phyloP scores from a whole-genome alignment of 2,888 invertebrate species.

The Zaprionus obscuricornis region DNA sequence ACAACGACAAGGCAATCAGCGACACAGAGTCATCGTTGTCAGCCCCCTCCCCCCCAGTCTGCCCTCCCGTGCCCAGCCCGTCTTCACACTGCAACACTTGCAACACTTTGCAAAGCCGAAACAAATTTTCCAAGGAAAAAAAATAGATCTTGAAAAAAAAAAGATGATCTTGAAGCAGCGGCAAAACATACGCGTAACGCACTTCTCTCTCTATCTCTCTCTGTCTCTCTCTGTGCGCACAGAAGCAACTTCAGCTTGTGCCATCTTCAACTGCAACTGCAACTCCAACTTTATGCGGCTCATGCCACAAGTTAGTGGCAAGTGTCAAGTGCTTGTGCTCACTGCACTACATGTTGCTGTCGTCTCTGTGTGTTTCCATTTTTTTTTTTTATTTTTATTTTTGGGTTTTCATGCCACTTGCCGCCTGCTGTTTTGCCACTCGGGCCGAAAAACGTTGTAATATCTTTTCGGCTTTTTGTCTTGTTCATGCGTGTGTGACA shows the following conservation, averaged over 20 bases:
- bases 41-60: too few relatives aligned
- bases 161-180: constrained; percentile 55
- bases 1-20: constrained; percentile 75
- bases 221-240: too few relatives aligned
- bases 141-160: constrained; percentile 55
- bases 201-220: too few relatives aligned
- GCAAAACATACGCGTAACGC: too few relatives aligned
- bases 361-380: constrained; percentile 12
- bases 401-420: constrained; percentile 55
- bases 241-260: constrained; percentile 28
- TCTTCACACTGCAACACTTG: too few relatives aligned
- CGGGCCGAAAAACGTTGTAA: constrained; percentile 57
- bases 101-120: too few relatives aligned
- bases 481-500: constrained; percentile 65
- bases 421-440: constrained; percentile 61
- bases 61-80: neutral
- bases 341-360: neutral
- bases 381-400: constrained; percentile 18
- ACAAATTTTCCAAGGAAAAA: constrained; percentile 61
- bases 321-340: constrained; percentile 66
- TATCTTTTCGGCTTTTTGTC: constrained; percentile 53
- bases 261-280: constrained; percentile 22
- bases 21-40: constrained; percentile 24
- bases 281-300: constrained; percentile 65
- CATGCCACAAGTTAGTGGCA: constrained; percentile 74